phyloP scores from a whole-genome alignment of 92 coral and sea anemone genomes.

The Anthopleura xanthogrammica region DNA sequence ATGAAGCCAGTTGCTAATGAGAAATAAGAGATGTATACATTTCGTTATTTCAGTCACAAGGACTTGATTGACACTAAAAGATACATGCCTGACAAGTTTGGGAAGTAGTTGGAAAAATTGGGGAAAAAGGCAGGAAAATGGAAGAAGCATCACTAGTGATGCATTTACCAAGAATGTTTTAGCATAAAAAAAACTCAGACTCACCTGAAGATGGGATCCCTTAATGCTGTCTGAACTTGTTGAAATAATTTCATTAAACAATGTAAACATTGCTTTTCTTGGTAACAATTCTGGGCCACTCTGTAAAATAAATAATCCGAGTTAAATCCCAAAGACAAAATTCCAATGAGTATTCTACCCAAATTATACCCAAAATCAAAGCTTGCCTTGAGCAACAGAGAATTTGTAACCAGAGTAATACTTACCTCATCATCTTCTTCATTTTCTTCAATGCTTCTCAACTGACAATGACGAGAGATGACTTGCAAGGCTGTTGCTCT shows the following conservation, averaged over 20 bases:
- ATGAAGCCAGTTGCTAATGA: conserved; percentile 86
- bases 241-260: conserved; percentile 73
- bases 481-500: conserved; percentile 67
- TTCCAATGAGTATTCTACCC: no score
- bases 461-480: conserved; percentile 72
- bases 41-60: neutral
- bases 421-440: conserved; percentile 47
- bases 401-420: neutral
- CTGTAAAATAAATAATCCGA: conserved; percentile 34
- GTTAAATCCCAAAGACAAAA: no score
- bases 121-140: no score
- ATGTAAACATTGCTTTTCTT: conserved; percentile 72
- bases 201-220: conserved; percentile 88
- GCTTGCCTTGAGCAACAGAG: no score
- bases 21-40: neutral
- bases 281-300: conserved; percentile 90
- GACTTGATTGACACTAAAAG: neutral
- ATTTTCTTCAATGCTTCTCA: conserved; percentile 59
- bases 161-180: no score
- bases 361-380: no score
- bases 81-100: no score
- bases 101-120: no score
- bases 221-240: conserved; percentile 75
- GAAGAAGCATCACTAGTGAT: no score
- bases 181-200: neutral